Percentiles rank a stretch among this genome's conserved stretches.
Conservation (phyloP, 2,113 vertebrate genomes). For the Phasianus colchicus region DNA sequence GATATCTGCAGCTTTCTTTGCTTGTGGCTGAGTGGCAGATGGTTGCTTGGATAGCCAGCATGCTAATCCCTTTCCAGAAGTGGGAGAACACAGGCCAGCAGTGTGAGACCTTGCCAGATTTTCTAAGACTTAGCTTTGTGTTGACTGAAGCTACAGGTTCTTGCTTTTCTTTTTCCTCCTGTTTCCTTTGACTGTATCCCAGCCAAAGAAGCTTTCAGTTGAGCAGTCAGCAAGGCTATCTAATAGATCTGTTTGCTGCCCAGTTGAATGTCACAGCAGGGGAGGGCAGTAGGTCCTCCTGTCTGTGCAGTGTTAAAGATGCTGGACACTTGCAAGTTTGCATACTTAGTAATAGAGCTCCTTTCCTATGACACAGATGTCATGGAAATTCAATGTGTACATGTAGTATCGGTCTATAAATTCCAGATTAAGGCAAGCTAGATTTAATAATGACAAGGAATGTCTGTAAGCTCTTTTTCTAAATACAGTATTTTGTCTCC, state of each 20-base stretch:
- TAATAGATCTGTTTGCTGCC: not conserved
- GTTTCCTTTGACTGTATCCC: rapidly evolving
- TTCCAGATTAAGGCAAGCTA: not conserved
- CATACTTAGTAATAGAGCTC: not conserved
- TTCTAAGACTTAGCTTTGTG: not conserved
- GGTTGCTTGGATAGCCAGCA: not conserved
- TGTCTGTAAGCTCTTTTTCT: not conserved
- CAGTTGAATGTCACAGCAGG: not conserved
- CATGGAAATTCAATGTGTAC: not conserved
- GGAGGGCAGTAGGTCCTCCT: not conserved
- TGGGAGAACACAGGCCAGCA: not conserved
- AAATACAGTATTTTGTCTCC: not conserved
- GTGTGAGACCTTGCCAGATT: not conserved
- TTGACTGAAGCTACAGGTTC: too few relatives aligned
- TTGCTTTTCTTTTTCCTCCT: not conserved
- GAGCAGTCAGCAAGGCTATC: not conserved
- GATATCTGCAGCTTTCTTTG: not conserved
- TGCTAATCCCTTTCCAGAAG: not conserved
- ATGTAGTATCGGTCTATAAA: not conserved
- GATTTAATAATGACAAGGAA: not conserved
- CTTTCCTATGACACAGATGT: rapidly evolving
- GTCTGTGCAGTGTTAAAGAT: not conserved
- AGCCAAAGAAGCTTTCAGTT: not conserved
- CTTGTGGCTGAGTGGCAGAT: not conserved
- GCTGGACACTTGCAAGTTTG: not conserved